Conservation (phyloP, 2,888 invertebrate species). For the Drosophila cracens region DNA sequence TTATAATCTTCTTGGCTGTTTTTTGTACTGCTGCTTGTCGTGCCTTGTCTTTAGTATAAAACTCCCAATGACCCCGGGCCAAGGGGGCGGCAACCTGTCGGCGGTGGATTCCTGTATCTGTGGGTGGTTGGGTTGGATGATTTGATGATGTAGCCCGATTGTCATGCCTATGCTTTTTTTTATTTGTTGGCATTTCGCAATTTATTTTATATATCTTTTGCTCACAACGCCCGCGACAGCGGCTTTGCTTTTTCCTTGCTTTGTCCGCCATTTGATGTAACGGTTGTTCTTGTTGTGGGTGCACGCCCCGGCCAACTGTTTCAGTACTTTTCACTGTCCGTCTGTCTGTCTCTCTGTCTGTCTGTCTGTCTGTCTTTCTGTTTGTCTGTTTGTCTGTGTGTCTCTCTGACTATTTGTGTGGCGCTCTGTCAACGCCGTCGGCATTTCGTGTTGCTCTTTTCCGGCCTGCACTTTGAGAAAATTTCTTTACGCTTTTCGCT, state of each 20-base stretch:
- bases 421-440: conserved; percentile 54
- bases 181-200: conserved; percentile 75
- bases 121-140: conserved; percentile 5
- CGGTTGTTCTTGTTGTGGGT: conserved; percentile 9
- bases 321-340: background rate
- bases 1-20: conserved; percentile 62
- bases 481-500: conserved; percentile 24
- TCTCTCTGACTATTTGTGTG: conserved; percentile 40
- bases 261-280: conserved; percentile 28
- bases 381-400: conserved; percentile 7
- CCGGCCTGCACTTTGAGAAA: conserved; percentile 59
- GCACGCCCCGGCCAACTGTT: conserved; percentile 40
- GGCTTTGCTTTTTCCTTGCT: conserved; percentile 21
- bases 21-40: conserved; percentile 3
- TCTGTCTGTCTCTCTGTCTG: conserved; percentile 5
- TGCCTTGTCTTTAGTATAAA: conserved; percentile 20
- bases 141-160: background rate
- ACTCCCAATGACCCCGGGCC: conserved; percentile 44
- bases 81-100: conserved; percentile 38
- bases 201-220: conserved; percentile 72
- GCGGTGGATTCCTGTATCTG: background rate
- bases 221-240: conserved; percentile 43
- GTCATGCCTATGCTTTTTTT: conserved; percentile 59
- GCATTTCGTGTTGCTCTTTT: conserved; percentile 62
- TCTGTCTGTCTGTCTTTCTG: conserved; percentile 4